Conservation (phyloP, 2,888 invertebrate species). For the Aphrophora alni region DNA sequence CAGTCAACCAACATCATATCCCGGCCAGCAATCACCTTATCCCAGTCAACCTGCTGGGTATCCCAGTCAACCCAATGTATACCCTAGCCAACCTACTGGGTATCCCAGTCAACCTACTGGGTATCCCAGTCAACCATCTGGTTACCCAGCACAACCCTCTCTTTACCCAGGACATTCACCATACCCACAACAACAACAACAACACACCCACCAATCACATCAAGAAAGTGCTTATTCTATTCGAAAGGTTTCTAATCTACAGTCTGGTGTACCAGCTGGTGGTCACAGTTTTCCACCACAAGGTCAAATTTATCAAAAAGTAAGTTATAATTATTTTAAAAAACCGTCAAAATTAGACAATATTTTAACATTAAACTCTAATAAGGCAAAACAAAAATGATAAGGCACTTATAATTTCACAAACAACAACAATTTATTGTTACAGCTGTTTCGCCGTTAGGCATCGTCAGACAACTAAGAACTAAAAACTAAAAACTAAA, state of each 20-base stretch:
- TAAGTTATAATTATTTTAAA: background rate
- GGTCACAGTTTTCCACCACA: background rate
- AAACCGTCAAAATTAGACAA: too few relatives aligned
- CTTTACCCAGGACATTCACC: constrained; percentile 40
- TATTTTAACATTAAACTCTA: too few relatives aligned
- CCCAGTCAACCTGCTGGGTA: constrained; percentile 36
- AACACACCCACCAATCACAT: constrained; percentile 39
- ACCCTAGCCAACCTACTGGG: constrained; percentile 42
- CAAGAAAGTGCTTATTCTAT: constrained; percentile 39
- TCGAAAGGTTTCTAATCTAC: constrained; percentile 38
- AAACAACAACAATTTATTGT: too few relatives aligned
- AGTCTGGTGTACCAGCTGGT: constrained; percentile 12
- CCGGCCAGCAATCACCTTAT: constrained; percentile 44
- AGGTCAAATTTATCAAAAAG: background rate
- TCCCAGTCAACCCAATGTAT: constrained; percentile 38
- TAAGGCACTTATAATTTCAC: too few relatives aligned
- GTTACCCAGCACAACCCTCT: constrained; percentile 37
- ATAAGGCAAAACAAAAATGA: too few relatives aligned
- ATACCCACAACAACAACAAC: constrained; percentile 39
- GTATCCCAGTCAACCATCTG: constrained; percentile 35
- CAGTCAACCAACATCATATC: constrained; percentile 42
- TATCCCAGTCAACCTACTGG: constrained; percentile 41
- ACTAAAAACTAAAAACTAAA: too few relatives aligned
- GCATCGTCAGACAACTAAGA: too few relatives aligned
- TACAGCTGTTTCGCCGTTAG: too few relatives aligned